Conservation (phyloP, 2,113 vertebrate genomes). For the Epinephelus cyanopodus region DNA sequence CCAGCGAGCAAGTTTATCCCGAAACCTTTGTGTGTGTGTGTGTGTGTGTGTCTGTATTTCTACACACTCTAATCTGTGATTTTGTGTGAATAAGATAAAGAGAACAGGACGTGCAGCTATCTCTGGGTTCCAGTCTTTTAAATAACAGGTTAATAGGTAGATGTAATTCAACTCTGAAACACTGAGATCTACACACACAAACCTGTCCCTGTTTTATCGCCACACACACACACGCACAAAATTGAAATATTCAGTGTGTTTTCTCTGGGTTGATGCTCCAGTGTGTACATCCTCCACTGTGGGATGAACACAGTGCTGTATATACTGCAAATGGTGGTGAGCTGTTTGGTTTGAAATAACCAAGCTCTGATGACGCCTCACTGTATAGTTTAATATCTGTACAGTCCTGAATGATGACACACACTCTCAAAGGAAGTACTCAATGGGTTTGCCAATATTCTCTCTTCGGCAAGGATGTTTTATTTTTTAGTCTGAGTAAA, state of each 20-base stretch:
- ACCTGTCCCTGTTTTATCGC: no score
- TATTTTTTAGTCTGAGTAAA: conserved; percentile 46
- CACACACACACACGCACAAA: not conserved
- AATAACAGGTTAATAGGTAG: conserved; percentile 14
- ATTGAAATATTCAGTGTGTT: conserved; percentile 19
- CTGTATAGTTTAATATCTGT: conserved; percentile 23
- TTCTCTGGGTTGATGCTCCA: conserved; percentile 26
- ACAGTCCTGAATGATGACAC: conserved; percentile 27
- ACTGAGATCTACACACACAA: no score
- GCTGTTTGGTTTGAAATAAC: conserved; percentile 1
- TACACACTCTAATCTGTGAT: conserved; percentile 8
- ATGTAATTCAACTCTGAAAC: conserved; percentile 17
- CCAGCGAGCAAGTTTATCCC: conserved; percentile 33
- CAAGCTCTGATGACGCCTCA: conserved; percentile 16
- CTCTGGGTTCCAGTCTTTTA: conserved; percentile 16
- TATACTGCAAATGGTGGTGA: conserved; percentile 36
- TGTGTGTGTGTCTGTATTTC: not conserved
- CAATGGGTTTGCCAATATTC: conserved; percentile 6
- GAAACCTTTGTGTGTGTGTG: conserved; percentile 15
- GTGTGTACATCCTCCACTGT: conserved; percentile 48
- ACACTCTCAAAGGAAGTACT: conserved; percentile 19
- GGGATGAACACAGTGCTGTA: conserved; percentile 52
- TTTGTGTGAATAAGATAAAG: conserved; percentile 46
- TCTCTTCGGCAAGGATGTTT: conserved; percentile 45
- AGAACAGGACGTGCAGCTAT: not conserved